Evolutionary conservation across 2,888 invertebrate species (phyloP).

Genomic region (Rambutsinella grinnellia): DNA sequence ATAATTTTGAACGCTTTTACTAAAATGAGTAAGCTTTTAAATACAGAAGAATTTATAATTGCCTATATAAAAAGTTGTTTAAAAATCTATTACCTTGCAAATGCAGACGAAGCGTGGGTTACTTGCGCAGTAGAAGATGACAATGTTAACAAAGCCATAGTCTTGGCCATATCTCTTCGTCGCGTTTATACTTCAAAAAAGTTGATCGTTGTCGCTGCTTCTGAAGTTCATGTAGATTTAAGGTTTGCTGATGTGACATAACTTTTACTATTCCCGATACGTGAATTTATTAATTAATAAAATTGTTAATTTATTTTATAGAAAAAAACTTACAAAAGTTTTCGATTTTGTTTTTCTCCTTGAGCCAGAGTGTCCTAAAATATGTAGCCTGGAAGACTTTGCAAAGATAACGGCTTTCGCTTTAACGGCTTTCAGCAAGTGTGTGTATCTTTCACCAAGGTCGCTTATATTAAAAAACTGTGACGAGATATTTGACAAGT

Average conservation of each 20-base stretch:
- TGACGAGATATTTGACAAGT: conserved; percentile 24
- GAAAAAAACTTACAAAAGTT: conserved; percentile 19
- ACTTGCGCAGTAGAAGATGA: conserved; percentile 38
- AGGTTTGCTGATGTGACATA: conserved; percentile 18
- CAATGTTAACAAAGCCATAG: conserved; percentile 30
- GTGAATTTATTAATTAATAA: neutral
- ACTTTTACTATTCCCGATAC: neutral
- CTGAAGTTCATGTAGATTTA: conserved; percentile 35
- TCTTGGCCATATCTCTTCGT: conserved; percentile 37
- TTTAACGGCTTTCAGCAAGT: conserved; percentile 31
- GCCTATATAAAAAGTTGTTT: too few relatives aligned
- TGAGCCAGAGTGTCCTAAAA: conserved; percentile 9
- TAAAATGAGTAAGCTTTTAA: too few relatives aligned
- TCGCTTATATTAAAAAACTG: conserved; percentile 30
- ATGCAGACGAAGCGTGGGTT: conserved; percentile 51
- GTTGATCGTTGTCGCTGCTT: conserved; percentile 29
- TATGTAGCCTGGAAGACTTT: conserved; percentile 24
- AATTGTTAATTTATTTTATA: conserved; percentile 1
- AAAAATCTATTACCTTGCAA: too few relatives aligned
- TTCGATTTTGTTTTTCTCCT: conserved; percentile 20
- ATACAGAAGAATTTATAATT: too few relatives aligned
- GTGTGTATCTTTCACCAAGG: conserved; percentile 27
- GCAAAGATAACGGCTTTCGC: conserved; percentile 31
- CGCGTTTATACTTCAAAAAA: conserved; percentile 35
- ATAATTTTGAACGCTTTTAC: too few relatives aligned